Base-by-base conservation (phyloP, 2,113 vertebrate species). In the Melospiza melodia region DNA sequence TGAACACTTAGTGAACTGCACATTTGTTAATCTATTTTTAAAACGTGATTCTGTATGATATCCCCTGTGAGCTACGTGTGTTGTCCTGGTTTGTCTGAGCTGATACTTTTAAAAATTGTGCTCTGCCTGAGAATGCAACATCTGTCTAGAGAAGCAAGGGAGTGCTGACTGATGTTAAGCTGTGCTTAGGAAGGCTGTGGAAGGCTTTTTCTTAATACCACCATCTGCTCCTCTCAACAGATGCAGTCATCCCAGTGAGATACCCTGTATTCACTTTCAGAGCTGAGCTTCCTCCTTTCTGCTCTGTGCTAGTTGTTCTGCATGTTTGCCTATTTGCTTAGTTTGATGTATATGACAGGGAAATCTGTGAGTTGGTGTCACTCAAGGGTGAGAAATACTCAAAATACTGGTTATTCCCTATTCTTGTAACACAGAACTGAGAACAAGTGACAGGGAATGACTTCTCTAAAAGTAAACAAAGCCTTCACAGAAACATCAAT, bases 141-240 rank as follows among this genome's bases (percentile, higher is more conserved):
- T 97, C 86, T 96, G 85, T 58, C 58, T 74, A 59, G 63, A 80
- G 58, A 87, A 85, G 74, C 72, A 65, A 48, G 58, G n/a, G 69
- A 37, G 48, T 90, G 76, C 43, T 82, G 83, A 31, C 85, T 94
- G 84, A 90, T 95, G 69, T 71, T 3, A 95, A 92, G 87, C 94
- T 83, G 87, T 80, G 84, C 93, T 96, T 93, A 96, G 75, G 51
- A 90, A 84, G 72, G 83, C 79, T 79, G 41, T 43, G 84, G 72
- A 58, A 89, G 54, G 83, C 54, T 94, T 92, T 94, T 68, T 57
- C 86, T 89, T 93, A 94, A 90, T 91, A n/a, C 69, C 82, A 65
- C 96, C 95, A 93, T 96, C 88, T 95, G 91, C 39, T 95, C 74
- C 51, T 54, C 58, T 54, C 55, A 62, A 2, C 2, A 12, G 66